Evolutionary conservation across 2,113 vertebrate genomes (phyloP), one percentile per base, ranked within the genome.

Genomic region (Catagonus wagneri): DNA sequence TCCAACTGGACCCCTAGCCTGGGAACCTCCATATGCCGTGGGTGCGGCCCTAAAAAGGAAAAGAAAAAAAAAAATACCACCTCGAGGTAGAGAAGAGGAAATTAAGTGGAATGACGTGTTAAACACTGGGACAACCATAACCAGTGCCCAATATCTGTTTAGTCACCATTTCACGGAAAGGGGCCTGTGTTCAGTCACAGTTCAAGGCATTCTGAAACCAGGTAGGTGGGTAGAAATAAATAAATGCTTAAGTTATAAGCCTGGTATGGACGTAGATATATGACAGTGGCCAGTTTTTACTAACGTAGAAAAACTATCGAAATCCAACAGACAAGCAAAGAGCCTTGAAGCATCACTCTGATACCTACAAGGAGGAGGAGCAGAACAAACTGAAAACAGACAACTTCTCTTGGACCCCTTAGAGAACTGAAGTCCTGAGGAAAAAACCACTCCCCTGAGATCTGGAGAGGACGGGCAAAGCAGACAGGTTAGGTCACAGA

Each of bases 91-190:
- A 1, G 16, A 58, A 3, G 23, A 7, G 1, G 13, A 65, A 13
- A 27, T 23, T 83, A n/a, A 68, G 13, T 29, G 11, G 15, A 44
- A 60, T 39, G 19, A 58, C 0, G 4, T 39, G 22, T 25, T 39
- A 44, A 66, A 65, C 1, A 23, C 9, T 1, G 11, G n/a, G n/a
- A 14, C 2, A 25, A 4, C 14, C 0, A 6, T 6, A 2, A 50
- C 25, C 34, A 17, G 25, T 13, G 12, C 14, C 22, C 3, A 4
- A 6, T 25, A 27, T 29, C 54, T 86, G 14, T 32, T n/a, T 32
- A 69, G 3, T 2, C 65, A 1, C 32, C 44, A 1, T 29, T 39
- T 68, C 27, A 39, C 11, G 58, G 25, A 69, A 56, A 66, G 60
- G 25, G 29, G 22, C 52, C 22, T 32, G 32, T 7, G 12, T 4